phyloP scores from a whole-genome alignment of 92 coral and sea anemone species.

The Scolanthus callimorphus region DNA sequence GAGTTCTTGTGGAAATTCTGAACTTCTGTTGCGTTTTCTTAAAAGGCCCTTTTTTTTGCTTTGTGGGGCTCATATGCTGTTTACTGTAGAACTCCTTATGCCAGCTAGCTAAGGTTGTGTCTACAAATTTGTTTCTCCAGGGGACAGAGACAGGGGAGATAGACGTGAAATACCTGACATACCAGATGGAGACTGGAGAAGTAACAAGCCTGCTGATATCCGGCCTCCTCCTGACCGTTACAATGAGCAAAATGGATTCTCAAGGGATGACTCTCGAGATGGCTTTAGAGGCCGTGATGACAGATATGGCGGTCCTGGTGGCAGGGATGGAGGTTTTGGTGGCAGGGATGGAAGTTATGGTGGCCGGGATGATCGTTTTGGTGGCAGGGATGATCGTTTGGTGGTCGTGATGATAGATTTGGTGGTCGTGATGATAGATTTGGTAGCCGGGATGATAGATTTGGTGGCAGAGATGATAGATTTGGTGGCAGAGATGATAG shows the following conservation, averaged over 20 bases:
- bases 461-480: conserved; percentile 4
- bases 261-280: conserved; percentile 18
- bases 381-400: conserved; percentile 17
- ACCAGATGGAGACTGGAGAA: conserved; percentile 84
- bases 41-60: too few species aligned
- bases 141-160: conserved; percentile 66
- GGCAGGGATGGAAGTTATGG: conserved; percentile 32
- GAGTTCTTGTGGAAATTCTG: too few species aligned
- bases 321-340: conserved; percentile 32
- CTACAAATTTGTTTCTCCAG: too few species aligned
- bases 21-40: too few species aligned
- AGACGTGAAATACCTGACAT: conserved; percentile 49
- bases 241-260: conserved; percentile 42
- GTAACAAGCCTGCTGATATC: conserved; percentile 51
- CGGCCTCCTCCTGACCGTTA: conserved; percentile 21
- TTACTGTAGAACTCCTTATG: too few species aligned
- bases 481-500: conserved; percentile 44
- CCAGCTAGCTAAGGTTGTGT: too few species aligned
- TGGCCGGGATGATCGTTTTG: conserved; percentile 30
- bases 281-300: conserved; percentile 27
- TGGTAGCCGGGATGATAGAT: conserved; percentile 53
- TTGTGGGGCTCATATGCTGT: too few species aligned
- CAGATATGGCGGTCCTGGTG: conserved; percentile 21
- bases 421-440: conserved; percentile 41
- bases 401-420: conserved; percentile 37